Percentiles rank a stretch among this genome's conserved stretches.
Evolutionary conservation across 2,888 invertebrate species (phyloP).

Genomic region (Apomyelois bistriatella): DNA sequence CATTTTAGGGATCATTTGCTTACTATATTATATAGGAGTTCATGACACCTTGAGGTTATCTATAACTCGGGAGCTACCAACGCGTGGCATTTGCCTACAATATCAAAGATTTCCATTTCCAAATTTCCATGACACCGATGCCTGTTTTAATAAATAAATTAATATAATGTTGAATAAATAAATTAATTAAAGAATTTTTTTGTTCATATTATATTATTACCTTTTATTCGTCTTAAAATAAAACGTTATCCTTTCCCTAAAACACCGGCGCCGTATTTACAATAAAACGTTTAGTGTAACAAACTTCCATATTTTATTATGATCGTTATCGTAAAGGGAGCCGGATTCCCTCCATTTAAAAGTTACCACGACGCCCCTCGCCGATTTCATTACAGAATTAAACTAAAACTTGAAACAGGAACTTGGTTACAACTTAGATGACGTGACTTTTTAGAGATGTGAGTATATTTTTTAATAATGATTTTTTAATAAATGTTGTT

Average conservation of each 20-base stretch:
- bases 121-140: too few species aligned
- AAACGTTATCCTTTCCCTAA: constrained; percentile 17
- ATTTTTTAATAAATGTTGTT: too few species aligned
- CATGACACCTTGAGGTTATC: too few species aligned
- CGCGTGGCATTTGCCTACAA: too few species aligned
- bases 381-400: constrained; percentile 73
- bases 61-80: too few species aligned
- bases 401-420: constrained; percentile 33
- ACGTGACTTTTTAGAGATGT: background rate
- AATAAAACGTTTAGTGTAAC: constrained; percentile 77
- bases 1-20: too few species aligned
- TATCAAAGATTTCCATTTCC: too few species aligned
- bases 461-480: background rate
- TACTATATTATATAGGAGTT: too few species aligned
- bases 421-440: background rate
- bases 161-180: too few species aligned
- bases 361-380: constrained; percentile 48
- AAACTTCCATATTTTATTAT: constrained; percentile 79
- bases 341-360: constrained; percentile 63
- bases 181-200: too few species aligned
- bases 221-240: background rate
- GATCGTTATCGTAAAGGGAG: constrained; percentile 75
- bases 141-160: too few species aligned
- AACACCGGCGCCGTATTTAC: constrained; percentile 57
- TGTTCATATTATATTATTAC: too few species aligned